A percentile compares a stretch with the other conserved stretches of the same genome.
Conservation (phyloP, 1,140 invertebrate species). For the Drosophila bocqueti region DNA sequence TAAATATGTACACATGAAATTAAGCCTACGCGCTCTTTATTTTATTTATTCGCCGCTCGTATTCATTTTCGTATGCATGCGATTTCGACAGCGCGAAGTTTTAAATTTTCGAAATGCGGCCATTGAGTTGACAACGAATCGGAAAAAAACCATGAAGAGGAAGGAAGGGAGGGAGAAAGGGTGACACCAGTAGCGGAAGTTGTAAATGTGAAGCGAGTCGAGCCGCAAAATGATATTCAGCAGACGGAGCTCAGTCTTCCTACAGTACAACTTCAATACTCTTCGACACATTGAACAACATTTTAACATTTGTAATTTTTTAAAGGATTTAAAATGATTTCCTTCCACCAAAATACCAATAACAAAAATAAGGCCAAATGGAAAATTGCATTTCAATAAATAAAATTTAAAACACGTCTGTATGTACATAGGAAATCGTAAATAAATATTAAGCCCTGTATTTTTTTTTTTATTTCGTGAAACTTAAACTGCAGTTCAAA, state of each 20-base stretch:
- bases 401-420: background rate
- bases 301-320: no score
- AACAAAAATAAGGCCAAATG: background rate
- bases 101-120: constrained; percentile 58
- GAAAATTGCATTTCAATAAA: background rate
- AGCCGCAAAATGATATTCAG: constrained; percentile 73
- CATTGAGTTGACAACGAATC: constrained; percentile 59
- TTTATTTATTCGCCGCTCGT: constrained; percentile 55
- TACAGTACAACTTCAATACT: constrained; percentile 20
- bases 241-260: constrained; percentile 14
- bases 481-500: constrained; percentile 10
- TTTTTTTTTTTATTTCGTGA: background rate
- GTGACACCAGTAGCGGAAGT: constrained; percentile 55
- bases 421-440: background rate
- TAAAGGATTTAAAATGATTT: background rate
- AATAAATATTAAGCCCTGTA: no score
- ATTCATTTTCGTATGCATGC: constrained; percentile 54
- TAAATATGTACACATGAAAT: constrained; percentile 58
- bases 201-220: constrained; percentile 65
- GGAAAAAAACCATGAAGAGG: background rate
- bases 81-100: constrained; percentile 59
- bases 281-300: background rate
- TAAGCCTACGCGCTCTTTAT: constrained; percentile 64
- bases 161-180: background rate
- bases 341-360: background rate